Evolutionary conservation across 2,113 vertebrate species (phyloP), one percentile per base, ranked within the genome.

Genomic region (Callionymus lyra): DNA sequence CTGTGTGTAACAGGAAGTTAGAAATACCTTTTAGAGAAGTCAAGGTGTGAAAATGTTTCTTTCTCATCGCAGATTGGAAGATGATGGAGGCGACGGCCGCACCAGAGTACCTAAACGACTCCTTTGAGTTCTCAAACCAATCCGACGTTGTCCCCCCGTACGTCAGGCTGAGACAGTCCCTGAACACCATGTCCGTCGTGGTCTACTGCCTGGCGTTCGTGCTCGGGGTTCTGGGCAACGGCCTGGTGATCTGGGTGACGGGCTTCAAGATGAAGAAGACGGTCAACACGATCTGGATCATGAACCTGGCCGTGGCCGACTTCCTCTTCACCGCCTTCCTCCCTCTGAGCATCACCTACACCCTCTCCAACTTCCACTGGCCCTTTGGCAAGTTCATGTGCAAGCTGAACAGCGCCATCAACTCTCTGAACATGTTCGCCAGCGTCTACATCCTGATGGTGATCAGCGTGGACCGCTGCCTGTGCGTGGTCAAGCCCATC

Each of bases 191-290:
- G 66, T 85, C 76, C 10, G 68, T 74, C 4, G 69, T 89, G 1
- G 56, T 91, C 19, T 80, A 84, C 53, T 79, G 65, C 16, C 38
- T 90, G 46, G 81, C 86, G 14, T 91, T 87, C 47, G 56, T 91
- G 12, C 67, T 92, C 0, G 87, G 90, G 1, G 64, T 87, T 9
- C 52, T 82, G 1, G 90, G 90, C 1, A 93, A 93, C 1, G 89
- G 88, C 43, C 69, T 92, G 36, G 89, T 92, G 18, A 90, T 93
- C 65, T 91, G 88, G 88, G 87, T 93, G 45, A 77, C 78, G 0
- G 89, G 89, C 6, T 92, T 89, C 69, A 81, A 79, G 49, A 92
- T 92, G 90, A 77, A 86, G 50, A 85, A 71, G 70, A 89, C 88
- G 0, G 88, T 90, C 1, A 91, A 86, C 65, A 91, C 82, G 0